Conservation (phyloP, 2,113 vertebrate genomes). For the Gobiocypris rarus region DNA sequence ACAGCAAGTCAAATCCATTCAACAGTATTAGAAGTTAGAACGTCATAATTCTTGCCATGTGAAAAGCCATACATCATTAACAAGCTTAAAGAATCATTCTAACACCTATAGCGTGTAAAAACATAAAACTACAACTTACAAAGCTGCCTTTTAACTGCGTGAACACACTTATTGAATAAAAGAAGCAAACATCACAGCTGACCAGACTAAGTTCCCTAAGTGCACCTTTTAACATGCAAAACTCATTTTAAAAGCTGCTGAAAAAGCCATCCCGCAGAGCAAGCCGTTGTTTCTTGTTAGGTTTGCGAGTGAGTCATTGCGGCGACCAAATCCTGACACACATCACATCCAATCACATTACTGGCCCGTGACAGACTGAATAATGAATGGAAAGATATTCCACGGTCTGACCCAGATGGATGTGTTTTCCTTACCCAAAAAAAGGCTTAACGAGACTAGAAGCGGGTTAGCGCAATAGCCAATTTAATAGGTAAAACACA, state of each 20-base stretch:
- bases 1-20: too few species aligned
- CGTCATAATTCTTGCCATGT: too few species aligned
- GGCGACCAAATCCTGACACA: constrained; percentile 67
- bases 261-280: constrained; percentile 22
- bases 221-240: constrained; percentile 44
- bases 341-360: constrained; percentile 74
- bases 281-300: constrained; percentile 62
- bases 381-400: constrained; percentile 69
- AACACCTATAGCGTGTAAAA: neutral
- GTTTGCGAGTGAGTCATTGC: constrained; percentile 60
- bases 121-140: neutral
- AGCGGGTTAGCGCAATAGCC: neutral
- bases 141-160: neutral
- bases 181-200: constrained; percentile 2
- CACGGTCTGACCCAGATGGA: constrained; percentile 47
- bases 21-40: too few species aligned
- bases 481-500: constrained; percentile 26
- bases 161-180: constrained; percentile 5
- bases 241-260: neutral
- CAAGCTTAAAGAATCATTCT: neutral
- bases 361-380: constrained; percentile 66
- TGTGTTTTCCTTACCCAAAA: constrained; percentile 26
- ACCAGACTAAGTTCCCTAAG: constrained; percentile 24
- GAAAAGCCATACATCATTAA: neutral
- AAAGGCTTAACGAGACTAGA: neutral